Evolutionary conservation across 1,140 invertebrate genomes (phyloP).

Genomic region (Rhagoletis zephyria): DNA sequence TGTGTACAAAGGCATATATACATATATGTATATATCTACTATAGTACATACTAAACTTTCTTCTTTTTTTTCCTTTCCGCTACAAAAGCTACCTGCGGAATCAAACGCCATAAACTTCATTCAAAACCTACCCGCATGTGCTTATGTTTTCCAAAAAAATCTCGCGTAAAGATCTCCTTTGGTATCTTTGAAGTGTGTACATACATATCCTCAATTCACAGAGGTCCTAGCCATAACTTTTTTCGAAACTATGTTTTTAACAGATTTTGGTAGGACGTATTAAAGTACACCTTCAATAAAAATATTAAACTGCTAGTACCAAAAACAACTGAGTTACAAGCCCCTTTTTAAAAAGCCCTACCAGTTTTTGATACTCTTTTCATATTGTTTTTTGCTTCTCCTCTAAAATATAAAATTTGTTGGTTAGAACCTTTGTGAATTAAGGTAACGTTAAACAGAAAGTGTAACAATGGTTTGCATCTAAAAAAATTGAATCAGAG

Average conservation of each 20-base stretch:
- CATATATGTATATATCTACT: not conserved
- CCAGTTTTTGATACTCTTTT: no score
- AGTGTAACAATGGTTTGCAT: conserved; percentile 52
- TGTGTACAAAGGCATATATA: not conserved
- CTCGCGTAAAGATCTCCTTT: not conserved
- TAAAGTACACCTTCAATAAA: no score
- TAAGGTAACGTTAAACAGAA: conserved; percentile 5
- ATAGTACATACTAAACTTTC: not conserved
- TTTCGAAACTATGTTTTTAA: no score
- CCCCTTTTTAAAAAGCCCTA: no score
- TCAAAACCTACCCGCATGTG: not conserved
- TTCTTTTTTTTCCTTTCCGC: not conserved
- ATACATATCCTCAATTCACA: no score
- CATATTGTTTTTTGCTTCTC: no score
- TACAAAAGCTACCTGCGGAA: not conserved
- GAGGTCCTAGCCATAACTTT: no score
- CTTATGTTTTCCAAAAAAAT: not conserved
- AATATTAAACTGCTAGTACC: no score
- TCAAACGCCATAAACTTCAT: not conserved
- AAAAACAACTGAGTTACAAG: no score
- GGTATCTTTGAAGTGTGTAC: not conserved
- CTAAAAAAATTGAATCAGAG: conserved; percentile 28
- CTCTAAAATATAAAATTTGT: no score
- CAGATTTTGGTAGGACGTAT: no score
- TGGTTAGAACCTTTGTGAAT: no score